Evolutionary conservation across 2,888 invertebrate species (phyloP), one percentile per base, ranked within the genome.

Genomic region (Aphelenchoides bicaudatus): DNA sequence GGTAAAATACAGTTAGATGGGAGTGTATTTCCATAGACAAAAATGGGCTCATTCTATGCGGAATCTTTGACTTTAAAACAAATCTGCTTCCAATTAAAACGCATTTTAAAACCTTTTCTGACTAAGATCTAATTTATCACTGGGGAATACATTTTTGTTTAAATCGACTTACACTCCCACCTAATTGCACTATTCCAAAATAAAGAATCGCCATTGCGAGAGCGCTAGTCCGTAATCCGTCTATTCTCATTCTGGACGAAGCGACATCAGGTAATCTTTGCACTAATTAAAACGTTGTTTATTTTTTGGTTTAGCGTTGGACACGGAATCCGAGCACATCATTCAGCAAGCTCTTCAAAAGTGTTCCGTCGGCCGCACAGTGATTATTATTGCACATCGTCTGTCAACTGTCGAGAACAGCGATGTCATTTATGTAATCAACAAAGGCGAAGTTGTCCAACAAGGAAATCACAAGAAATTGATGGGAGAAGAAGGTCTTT

Each of bases 331-430:
- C 31, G 73, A 73, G 39, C 62, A 65, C 46, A 37, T 67, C 1
- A 73, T 73, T 5, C 72, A 74, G 47, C 67, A 74, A 43, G 70
- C 73, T 19, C 43, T 73, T 8, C 49, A 62, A 23, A 48, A 63
- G 59, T 72, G 62, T 31, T 13, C 53, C 1, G 39, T 56, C 3
- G 63, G 63, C 16, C 68, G 81, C 34, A 82, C 82, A 0, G 81
- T 81, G 23, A 74, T 83, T 30, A 78, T 82, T n/a, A 82, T 83
- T 25, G 82, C 82, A 0, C 82, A 83, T 59, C 73, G 83, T 3
- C 74, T 83, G 25, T 80, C 81, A 4, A 83, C 82, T 0, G 81
- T 83, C 16, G 80, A 82, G 60, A 80, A 80, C 54, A 81, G 82
- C 25, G 80, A 82, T 66, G 63, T 72, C 19, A 80, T 79, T 43